Evolutionary conservation across 2,797 vertebrate genomes (phyloP), one percentile per base, ranked within the genome.

Genomic region (Microchirus variegatus): DNA sequence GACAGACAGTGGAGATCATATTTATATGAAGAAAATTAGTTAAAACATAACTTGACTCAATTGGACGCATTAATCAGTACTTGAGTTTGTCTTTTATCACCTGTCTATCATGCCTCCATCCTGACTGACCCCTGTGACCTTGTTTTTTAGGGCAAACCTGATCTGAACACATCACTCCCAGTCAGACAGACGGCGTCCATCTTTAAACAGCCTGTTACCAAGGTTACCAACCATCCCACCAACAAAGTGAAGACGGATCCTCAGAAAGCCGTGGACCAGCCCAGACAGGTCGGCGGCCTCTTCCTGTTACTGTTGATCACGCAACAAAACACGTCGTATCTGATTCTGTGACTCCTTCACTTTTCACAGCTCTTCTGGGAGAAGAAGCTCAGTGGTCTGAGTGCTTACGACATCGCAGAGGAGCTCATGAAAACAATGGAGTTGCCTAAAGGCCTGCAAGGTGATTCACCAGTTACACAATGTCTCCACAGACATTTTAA

Each of bases 231-330:
- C 88, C 98, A 99, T 77, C 98, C 98, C 60, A 98, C 93, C 91
- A 99, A 99, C 82, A 99, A 99, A 93, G 98, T 99, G 61, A 99
- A 99, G 89, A 98, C 96, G 0, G 98, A 99, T 80, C 97, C 98
- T 11, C 98, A 99, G 91, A 99, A 98, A 88, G 97, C 97, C 0
- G 96, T 98, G 9, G 98, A 99, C 83, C 97, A 98, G 77, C 98
- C 98, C 43, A 91, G 96, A 75, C 98, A 99, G 95, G 98, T 98
- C 73, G 93, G 59, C 12, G 14, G 6, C 43, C 10, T 17, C 26
- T 0, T 0, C 5, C 16, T 48, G 9, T 60, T 17, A 10, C 37
- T 0, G 5, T 1, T 5, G 6, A 2, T 13, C 12, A 12, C 16
- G 17, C 44, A 66, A 18, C 18, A 10, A 42, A 19, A 2, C n/a